A percentile compares a stretch with the other conserved stretches of the same genome.
Conservation (phyloP, 2,797 vertebrate species). For the Dermochelys coriacea region DNA sequence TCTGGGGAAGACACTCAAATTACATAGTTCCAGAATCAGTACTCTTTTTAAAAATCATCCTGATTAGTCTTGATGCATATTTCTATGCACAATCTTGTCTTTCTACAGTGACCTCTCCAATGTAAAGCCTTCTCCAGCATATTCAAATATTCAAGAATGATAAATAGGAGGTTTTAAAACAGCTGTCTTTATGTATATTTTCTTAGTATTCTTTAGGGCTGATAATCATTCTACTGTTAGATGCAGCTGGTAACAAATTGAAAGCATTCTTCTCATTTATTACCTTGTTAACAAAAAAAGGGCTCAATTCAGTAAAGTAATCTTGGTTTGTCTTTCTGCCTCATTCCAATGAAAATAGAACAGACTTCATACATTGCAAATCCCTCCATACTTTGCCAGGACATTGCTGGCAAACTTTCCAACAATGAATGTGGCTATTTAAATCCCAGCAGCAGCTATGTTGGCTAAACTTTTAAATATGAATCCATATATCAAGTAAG, state of each 20-base stretch:
- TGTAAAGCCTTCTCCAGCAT: neutral
- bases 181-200: neutral
- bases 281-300: neutral
- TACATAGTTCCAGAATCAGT: neutral
- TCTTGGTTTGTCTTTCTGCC: neutral
- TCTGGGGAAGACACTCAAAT: neutral
- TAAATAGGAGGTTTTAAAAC: neutral
- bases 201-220: neutral
- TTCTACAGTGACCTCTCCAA: neutral
- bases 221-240: neutral
- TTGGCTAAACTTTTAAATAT: neutral
- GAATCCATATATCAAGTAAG: neutral
- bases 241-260: neutral
- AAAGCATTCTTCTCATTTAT: neutral
- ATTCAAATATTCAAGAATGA: neutral
- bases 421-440: neutral
- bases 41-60: neutral
- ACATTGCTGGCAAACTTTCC: neutral
- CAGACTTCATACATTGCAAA: neutral
- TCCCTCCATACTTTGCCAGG: neutral
- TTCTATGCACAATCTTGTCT: neutral
- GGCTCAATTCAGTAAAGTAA: neutral
- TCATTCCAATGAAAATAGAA: neutral
- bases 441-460: neutral
- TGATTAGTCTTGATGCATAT: neutral